Base-by-base conservation (phyloP, 2,888 invertebrate species). In the Drosophila koepferae region DNA sequence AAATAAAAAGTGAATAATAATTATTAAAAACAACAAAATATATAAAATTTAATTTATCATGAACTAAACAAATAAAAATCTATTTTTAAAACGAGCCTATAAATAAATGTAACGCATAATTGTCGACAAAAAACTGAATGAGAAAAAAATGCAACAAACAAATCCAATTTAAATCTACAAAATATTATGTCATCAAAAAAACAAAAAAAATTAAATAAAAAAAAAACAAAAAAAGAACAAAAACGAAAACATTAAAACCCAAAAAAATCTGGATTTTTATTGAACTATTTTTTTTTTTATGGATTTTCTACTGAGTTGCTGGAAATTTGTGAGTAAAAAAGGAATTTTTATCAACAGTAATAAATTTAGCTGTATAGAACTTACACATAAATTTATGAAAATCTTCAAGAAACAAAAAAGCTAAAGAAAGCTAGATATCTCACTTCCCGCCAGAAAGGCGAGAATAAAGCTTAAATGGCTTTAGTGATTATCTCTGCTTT, bases 81-180 rank as follows among this genome's bases (percentile, higher is more conserved):
- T 85, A 85, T 86, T 85, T 85, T 85, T 86, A 80, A 89, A 89
- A 65, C 58, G 59, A 86, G 81, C 86, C 86, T 86, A 81, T 85
- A 49, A 49, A 49, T 49, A 81, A 83, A 83, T 87, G 78, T 85
- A 84, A 84, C 78, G 78, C 87, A 82, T 82, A 72, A 84, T 77
- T 77, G 87, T 82, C 87, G 67, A 68, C 66, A 68, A 77, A 71
- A 36, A 18, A 71, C n/a, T 55, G 71, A 55, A 55, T 41, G 40
- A 40, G 10, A 71, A 71, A 77, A 74, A 46, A 12, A 65, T 31
- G 49, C 49, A 49, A 49, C n/a, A 86, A 68, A 41, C 53, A 72
- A 69, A 74, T 80, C 36, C 70, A 54, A 73, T 64, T 79, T 77
- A 69, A 76, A 77, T 77, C 59, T 79, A 77, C 67, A 63, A 69